Evolutionary conservation across 30 jellyfish, hydroid and myxozoan species (phyloP), one percentile per base, ranked within the genome.

Genomic region (Hydractinia symbiolongicarpus): DNA sequence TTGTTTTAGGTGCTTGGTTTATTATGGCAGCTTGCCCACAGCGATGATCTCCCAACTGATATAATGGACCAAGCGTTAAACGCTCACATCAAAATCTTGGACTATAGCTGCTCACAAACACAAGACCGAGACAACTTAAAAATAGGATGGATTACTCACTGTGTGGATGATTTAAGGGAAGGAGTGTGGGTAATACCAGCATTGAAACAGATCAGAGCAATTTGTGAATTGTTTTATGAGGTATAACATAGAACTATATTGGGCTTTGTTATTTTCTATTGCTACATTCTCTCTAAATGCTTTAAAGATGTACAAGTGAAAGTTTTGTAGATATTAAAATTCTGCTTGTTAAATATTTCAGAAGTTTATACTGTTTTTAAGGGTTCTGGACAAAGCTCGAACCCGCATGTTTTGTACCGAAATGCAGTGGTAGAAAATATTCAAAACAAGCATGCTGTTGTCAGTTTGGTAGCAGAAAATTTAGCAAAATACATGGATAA

Each of bases 131-230:
- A 90, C 69, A 85, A 82, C 73, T 78, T 85, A 44, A 90, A 90
- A 72, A 54, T 90, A 49, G 88, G 82, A 15, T 90, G 97, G 97
- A 90, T 90, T 73, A 86, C 82, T 53, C 89, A 79, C 6, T 80
- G 96, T 77, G 83, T 90, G 30, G 90, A 90, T 16, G 97, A 90
- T 81, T 88, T 90, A n/a, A 86, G 91, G 83, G 72, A 76, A 52
- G 97, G 97, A 17, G 69, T 84, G 52, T 90, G 97, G 97, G 97
- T 90, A 4, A 82, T 90, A 53, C 97, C 97, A 60, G 97, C 97
- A 7, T 73, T 90, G 85, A 90, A 90, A 84, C 97, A 90, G 72
- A 90, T 90, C 84, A 82, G 93, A 70, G 93, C 97, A 13, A 90
- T 90, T n/a, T 90, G 97, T 62, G 97, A 90, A 79, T 88, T 90